Evolutionary conservation across 2,797 vertebrate species (phyloP).

Genomic region (Anomalospiza imberbis): DNA sequence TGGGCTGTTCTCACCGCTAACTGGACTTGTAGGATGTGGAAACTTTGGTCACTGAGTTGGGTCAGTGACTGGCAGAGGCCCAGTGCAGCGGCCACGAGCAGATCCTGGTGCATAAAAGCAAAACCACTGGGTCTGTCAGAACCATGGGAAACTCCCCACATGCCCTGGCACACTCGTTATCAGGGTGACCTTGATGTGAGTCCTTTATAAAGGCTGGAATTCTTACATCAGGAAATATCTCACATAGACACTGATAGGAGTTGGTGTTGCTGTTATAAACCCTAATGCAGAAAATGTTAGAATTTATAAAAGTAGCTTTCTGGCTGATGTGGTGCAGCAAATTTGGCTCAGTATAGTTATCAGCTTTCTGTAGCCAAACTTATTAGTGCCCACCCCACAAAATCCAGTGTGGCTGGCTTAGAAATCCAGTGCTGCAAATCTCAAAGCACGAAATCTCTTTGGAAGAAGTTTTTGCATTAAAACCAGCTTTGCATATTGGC

Average conservation of each 20-base stretch:
- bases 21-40: not conserved
- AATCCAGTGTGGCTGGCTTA: constrained; percentile 41
- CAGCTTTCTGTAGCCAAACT: constrained; percentile 42
- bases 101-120: not conserved
- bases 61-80: not conserved
- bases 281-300: not conserved
- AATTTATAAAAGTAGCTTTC: constrained; percentile 29
- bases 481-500: constrained; percentile 41
- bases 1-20: not conserved
- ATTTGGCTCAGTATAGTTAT: constrained; percentile 31
- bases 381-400: constrained; percentile 1
- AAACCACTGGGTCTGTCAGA: not conserved
- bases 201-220: not conserved
- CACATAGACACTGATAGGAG: not conserved
- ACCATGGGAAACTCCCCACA: not conserved
- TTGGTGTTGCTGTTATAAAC: not conserved
- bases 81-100: not conserved
- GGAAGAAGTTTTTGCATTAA: constrained; percentile 47
- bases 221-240: not conserved
- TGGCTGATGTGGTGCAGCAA: constrained; percentile 1
- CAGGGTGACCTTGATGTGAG: not conserved
- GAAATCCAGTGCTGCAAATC: constrained; percentile 38
- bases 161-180: not conserved
- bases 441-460: constrained; percentile 49
- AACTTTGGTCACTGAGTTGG: not conserved